Percentiles rank a stretch among this genome's conserved stretches.
phyloP scores from a whole-genome alignment of 2,797 vertebrate species.

The Myotis vivesi region DNA sequence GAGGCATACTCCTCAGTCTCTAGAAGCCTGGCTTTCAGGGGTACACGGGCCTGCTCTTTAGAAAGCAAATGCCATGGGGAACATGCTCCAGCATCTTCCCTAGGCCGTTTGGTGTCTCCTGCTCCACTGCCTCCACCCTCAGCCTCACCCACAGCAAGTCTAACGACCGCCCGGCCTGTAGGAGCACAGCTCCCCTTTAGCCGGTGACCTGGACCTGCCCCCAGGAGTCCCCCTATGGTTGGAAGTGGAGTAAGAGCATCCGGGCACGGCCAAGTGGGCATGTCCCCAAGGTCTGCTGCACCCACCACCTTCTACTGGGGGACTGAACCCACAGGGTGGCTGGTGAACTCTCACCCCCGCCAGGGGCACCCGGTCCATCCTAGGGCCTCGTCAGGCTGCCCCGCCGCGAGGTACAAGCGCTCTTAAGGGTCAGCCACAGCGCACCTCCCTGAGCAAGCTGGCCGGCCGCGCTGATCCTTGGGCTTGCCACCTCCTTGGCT shows the following conservation, averaged over 20 bases:
- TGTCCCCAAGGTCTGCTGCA: not conserved
- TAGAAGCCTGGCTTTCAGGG: not conserved
- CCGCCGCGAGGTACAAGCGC: not conserved
- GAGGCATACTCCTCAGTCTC: not conserved
- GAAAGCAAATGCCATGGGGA: not conserved
- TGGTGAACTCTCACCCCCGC: not conserved
- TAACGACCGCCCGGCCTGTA: accelerated
- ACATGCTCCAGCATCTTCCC: not conserved
- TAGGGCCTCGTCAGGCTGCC: not conserved
- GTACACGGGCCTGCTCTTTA: not conserved
- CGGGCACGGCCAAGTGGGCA: not conserved
- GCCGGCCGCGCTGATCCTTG: accelerated
- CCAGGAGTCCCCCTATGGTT: not conserved
- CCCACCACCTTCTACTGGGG: not conserved
- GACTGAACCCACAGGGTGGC: not conserved
- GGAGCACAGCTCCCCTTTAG: not conserved
- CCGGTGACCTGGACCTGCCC: not conserved
- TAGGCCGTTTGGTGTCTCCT: not conserved
- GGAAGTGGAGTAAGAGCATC: not conserved
- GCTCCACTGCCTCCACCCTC: too few species aligned
- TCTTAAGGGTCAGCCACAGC: not conserved
- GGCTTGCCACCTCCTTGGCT: not conserved
- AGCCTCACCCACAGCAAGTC: not conserved
- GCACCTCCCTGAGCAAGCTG: not conserved
- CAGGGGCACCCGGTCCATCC: not conserved